phyloP scores from a whole-genome alignment of 2,113 vertebrate genomes.

The Hypocryptadius cinnamomeus region DNA sequence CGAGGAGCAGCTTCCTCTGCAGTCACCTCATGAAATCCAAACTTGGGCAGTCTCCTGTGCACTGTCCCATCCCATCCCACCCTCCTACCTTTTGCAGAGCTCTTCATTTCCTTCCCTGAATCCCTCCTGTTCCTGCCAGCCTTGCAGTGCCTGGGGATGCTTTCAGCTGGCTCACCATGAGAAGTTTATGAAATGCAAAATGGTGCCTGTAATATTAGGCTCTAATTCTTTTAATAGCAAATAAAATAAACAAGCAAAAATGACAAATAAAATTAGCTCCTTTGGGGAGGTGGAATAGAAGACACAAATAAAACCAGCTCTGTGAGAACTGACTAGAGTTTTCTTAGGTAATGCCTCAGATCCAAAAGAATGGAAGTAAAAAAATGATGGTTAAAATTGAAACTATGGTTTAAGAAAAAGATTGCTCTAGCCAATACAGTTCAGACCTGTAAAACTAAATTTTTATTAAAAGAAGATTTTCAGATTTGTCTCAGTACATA shows the following conservation, averaged over 20 bases:
- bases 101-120: background rate
- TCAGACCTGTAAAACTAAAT: conserved; percentile 34
- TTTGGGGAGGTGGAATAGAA: background rate
- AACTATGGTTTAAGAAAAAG: background rate
- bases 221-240: background rate
- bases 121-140: background rate
- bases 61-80: background rate
- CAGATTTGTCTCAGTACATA: conserved; percentile 37
- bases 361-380: background rate
- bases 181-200: background rate
- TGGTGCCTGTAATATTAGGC: background rate
- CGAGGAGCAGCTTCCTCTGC: conserved; percentile 43
- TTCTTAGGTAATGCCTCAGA: background rate
- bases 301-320: background rate
- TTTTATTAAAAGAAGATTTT: conserved; percentile 58
- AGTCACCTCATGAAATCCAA: background rate
- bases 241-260: background rate
- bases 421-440: background rate
- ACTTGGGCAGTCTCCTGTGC: background rate
- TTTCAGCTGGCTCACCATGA: background rate
- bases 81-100: background rate
- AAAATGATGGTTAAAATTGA: background rate
- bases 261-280: background rate
- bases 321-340: background rate
- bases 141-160: background rate